Conservation (phyloP, 2,888 invertebrate genomes). For the Tipula unca region DNA sequence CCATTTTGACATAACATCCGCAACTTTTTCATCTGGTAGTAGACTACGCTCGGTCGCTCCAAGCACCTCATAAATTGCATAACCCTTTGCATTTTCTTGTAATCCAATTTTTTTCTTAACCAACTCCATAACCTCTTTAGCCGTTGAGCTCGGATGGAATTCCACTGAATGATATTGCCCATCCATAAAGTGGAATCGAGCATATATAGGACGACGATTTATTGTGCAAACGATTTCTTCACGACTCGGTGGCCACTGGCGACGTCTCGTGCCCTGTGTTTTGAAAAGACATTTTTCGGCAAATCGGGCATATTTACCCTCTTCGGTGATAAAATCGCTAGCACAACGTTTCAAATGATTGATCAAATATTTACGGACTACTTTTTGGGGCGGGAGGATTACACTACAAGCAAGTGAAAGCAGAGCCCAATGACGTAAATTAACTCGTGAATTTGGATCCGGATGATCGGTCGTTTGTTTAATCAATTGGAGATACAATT, state of each 20-base stretch:
- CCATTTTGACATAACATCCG: constrained; percentile 94
- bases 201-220: constrained; percentile 82
- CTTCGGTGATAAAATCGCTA: constrained; percentile 80
- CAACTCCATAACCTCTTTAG: constrained; percentile 78
- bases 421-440: constrained; percentile 86
- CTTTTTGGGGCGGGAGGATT: constrained; percentile 77
- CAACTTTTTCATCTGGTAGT: constrained; percentile 76
- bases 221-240: constrained; percentile 91
- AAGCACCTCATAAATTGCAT: constrained; percentile 86
- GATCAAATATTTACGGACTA: constrained; percentile 76
- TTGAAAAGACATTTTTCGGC: constrained; percentile 76
- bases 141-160: constrained; percentile 89
- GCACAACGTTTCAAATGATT: constrained; percentile 85
- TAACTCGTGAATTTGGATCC: constrained; percentile 79
- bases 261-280: constrained; percentile 64
- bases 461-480: constrained; percentile 92
- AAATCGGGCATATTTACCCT: constrained; percentile 88
- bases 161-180: constrained; percentile 92
- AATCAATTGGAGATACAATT: constrained; percentile 83
- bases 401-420: constrained; percentile 72
- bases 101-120: constrained; percentile 82
- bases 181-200: constrained; percentile 85
- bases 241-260: constrained; percentile 84
- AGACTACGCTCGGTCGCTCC: constrained; percentile 81
- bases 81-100: constrained; percentile 49